These are phyloP conservation scores for Cathartes aura DNA, from an alignment of 2,113 vertebrate species.

Conservation along the genomic window DNA sequence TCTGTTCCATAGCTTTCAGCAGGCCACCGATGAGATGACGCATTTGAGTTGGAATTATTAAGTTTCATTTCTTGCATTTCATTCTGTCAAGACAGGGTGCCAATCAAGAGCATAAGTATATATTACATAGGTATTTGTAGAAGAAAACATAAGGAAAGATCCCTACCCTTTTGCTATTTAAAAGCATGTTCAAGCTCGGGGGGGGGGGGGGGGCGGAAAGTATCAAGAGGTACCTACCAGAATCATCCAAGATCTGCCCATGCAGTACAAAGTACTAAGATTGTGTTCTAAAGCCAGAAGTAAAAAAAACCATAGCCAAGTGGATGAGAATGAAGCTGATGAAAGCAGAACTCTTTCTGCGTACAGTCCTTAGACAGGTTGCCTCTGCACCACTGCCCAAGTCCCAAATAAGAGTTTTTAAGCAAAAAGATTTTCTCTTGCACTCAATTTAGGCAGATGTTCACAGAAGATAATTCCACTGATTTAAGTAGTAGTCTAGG, in stretches of 20 bases:
- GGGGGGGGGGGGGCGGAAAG: neutral
- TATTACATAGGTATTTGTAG: neutral
- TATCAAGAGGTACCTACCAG: neutral
- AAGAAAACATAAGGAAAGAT: neutral
- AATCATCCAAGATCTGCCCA: neutral
- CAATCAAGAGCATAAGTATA: neutral
- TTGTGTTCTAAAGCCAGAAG: neutral
- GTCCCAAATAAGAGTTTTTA: neutral
- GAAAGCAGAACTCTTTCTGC: neutral
- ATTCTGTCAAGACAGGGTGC: constrained; percentile 77
- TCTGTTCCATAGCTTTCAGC: constrained; percentile 87
- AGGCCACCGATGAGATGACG: constrained; percentile 85
- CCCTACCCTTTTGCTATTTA: neutral
- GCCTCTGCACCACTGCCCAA: neutral
- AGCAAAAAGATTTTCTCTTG: neutral
- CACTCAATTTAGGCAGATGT: neutral
- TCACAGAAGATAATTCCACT: neutral
- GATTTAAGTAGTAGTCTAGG: neutral
- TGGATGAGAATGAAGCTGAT: neutral
- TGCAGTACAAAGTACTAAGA: neutral
- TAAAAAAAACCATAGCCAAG: neutral
- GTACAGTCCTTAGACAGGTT: neutral
- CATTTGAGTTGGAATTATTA: constrained; percentile 77
- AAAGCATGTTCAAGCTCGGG: neutral
- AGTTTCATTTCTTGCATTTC: constrained; percentile 94